Evolutionary conservation across 2,113 vertebrate genomes (phyloP), one percentile per base, ranked within the genome.

Genomic region (Lampris incognitus): DNA sequence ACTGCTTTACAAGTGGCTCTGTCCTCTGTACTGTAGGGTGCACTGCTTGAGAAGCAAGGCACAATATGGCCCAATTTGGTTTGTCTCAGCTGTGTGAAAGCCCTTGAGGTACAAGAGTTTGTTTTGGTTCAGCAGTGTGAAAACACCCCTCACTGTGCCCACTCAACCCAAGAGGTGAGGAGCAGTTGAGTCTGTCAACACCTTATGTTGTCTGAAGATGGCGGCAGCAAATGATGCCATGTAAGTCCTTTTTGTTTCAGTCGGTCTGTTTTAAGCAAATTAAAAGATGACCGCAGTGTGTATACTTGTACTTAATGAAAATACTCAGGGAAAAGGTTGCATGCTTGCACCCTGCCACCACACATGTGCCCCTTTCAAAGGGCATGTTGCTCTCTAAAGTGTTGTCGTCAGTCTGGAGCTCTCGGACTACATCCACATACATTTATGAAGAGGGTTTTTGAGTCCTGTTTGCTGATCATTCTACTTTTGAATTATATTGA

Each of bases 161-260:
- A 60, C 54, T 88, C 68, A 72, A 58, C 72, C 85, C 42, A 71
- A 72, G 77, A 79, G 73, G 68, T 81, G 83, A 74, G 49, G 78
- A 78, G 73, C 78, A 84, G 80, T 66, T 1, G 8, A 58, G 51
- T 82, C 78, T 84, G 71, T 54, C 58, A 51, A 60, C 66, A 70
- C 66, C 58, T 40, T 72, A 72, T 84, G 75, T 50, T 56, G 72
- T 72, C 39, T 62, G 65, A 76, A 55, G 49, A 57, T 65, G 70
- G 73, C 0, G n/a, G 67, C 67, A 46, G 44, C 72, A 38, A 59
- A 39, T 59, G 8, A 8, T 39, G 38, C 10, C 3, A 6, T 4
- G 56, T 37, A 2, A 58, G 37, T 3, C 56, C 1, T 58, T 55
- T 55, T 55, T 55, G 52, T 55, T 55, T n/a, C 52, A 3, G 11